These are phyloP conservation scores for Ariolimax columbianus DNA, from an alignment of 2,888 invertebrate genomes.

Conservation along the genomic window DNA sequence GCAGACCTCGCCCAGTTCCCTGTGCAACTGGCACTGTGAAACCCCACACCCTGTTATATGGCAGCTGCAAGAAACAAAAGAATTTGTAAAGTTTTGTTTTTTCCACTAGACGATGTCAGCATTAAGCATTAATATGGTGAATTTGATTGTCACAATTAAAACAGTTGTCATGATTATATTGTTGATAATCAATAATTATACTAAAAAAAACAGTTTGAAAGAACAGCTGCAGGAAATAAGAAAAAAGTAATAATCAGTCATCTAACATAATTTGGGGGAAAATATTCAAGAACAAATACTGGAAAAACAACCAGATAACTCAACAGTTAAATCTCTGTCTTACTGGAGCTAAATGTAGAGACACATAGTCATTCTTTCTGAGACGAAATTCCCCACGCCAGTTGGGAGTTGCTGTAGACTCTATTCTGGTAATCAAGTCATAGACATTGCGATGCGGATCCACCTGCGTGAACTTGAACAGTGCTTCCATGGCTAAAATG, in stretches of 20 bases:
- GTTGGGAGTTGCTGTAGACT: slow-evolving; percentile 76
- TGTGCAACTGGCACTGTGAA: slow-evolving; percentile 94
- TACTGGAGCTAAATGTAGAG: slow-evolving; percentile 55
- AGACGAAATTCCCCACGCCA: slow-evolving; percentile 64
- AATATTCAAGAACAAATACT: neutral
- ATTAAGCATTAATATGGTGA: too few relatives aligned
- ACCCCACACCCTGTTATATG: slow-evolving; percentile 89
- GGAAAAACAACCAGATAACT: neutral
- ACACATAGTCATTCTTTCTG: slow-evolving; percentile 56
- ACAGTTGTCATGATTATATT: too few relatives aligned
- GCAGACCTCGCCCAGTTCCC: slow-evolving; percentile 95
- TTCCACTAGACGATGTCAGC: too few relatives aligned
- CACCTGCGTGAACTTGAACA: slow-evolving; percentile 82
- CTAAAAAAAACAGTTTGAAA: too few relatives aligned
- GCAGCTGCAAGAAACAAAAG: slow-evolving; percentile 79
- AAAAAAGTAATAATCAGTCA: too few relatives aligned
- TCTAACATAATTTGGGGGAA: neutral
- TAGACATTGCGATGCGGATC: slow-evolving; percentile 75
- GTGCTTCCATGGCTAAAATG: slow-evolving; percentile 90
- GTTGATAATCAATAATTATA: too few relatives aligned
- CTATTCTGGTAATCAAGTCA: slow-evolving; percentile 69
- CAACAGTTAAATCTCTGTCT: slow-evolving; percentile 15
- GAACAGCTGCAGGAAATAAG: too few relatives aligned
- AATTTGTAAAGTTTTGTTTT: neutral
- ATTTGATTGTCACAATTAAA: too few relatives aligned